Evolutionary conservation across 2,797 vertebrate species (phyloP).

Genomic region (Sebastes diploproa): DNA sequence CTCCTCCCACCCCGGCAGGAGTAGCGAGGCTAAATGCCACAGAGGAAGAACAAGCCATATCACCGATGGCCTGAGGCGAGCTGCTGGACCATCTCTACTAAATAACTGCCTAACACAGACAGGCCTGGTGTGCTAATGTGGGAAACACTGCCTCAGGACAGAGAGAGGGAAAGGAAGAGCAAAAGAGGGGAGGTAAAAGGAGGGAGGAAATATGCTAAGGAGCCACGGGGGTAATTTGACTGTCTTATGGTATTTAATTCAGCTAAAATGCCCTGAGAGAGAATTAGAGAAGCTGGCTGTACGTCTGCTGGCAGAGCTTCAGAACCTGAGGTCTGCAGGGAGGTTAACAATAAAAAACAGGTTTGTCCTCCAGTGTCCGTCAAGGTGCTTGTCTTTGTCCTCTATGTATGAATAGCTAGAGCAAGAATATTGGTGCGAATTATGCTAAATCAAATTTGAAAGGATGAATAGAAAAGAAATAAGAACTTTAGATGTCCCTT

Average conservation of each 20-base stretch:
- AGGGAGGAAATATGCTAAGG: constrained; percentile 49
- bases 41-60: constrained; percentile 27
- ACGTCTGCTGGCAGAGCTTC: constrained; percentile 55
- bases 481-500: background rate
- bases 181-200: constrained; percentile 8
- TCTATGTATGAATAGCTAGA: background rate
- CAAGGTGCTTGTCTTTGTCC: constrained; percentile 36
- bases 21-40: constrained; percentile 29
- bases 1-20: background rate
- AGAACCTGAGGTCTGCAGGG: constrained; percentile 48
- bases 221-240: constrained; percentile 52
- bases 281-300: constrained; percentile 48
- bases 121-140: constrained; percentile 7
- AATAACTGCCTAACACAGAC: constrained; percentile 45
- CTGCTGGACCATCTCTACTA: constrained; percentile 31
- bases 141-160: constrained; percentile 30
- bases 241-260: constrained; percentile 66
- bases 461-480: constrained; percentile 2
- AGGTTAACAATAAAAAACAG: constrained; percentile 45
- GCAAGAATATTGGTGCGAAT: constrained; percentile 3
- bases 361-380: constrained; percentile 36
- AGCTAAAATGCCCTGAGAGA: constrained; percentile 60
- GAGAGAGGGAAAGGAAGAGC: constrained; percentile 19
- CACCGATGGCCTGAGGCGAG: constrained; percentile 26
- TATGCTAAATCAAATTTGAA: constrained; percentile 6